Base-by-base conservation (phyloP, 1,140 invertebrate genomes). In the Orchesella cincta region DNA sequence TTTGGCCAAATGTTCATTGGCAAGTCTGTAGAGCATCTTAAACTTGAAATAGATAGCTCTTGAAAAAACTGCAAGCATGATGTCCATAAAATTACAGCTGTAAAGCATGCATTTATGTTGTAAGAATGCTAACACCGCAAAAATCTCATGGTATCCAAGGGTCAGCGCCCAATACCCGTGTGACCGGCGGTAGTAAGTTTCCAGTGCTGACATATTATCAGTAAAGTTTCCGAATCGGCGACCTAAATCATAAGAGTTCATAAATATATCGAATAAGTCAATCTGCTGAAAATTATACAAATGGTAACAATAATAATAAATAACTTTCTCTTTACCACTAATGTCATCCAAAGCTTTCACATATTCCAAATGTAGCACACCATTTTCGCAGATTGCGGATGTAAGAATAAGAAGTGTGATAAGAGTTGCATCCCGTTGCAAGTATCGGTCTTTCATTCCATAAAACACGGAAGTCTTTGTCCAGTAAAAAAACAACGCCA, bases 1-100 rank as follows among this genome's bases (percentile, higher is more conserved):
- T 16, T 67, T 67, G 12, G 62, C 62, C 23, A 67, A 67, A 12
- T 31, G 29, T 29, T 67, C 62, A 67, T 31, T 31, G 5, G 62
- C 29, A 1, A 73, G 3, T 51, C 46, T 3, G 29, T 73, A 8
- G 1, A 73, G 35, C 20, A 29, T 73, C 12, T 73, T 36, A 31
- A 80, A 80, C 62, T 75, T 78, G 71, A 76, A 74, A 74, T 78
- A 78, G n/a, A 80, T 28, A 1, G 74, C 76, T 31, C 79, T 31
- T 0, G 76, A 33, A 20, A 80, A 34, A 0, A 80, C 31, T 5
- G 57, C 57, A 1, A 80, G 67, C 0, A 74, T 33, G 28, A 80
- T 52, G 34, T 80, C 79, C n/a, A 74, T 57, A 28, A 71, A 80
- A 70, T 80, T 80, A 74, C 76, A 78, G 1, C 57, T 67, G 35